These are phyloP conservation scores for Tigriopus californicus DNA, from an alignment of 2,888 invertebrate genomes.

Conservation along the genomic window DNA sequence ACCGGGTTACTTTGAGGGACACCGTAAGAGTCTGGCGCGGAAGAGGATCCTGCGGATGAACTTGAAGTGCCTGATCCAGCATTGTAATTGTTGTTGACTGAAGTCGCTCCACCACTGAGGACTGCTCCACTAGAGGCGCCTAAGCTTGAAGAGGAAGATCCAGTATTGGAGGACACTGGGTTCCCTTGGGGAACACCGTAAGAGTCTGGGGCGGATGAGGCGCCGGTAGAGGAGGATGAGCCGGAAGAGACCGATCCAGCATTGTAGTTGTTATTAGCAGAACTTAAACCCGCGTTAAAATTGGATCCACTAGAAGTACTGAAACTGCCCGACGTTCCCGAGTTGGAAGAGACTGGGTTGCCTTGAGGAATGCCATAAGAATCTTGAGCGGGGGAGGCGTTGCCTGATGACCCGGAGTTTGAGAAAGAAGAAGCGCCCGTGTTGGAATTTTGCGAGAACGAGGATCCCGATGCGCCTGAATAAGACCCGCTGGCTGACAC, in stretches of 20 bases:
- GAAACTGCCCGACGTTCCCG: background rate
- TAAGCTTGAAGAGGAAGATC: background rate
- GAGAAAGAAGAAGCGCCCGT: background rate
- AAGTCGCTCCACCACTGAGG: no score
- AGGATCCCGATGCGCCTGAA: background rate
- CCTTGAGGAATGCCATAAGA: background rate
- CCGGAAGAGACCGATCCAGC: background rate
- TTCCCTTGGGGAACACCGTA: slow-evolving; percentile 8
- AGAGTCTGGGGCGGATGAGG: slow-evolving; percentile 9
- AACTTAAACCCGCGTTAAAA: background rate
- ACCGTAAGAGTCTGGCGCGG: slow-evolving; percentile 12
- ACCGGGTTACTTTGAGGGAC: background rate
- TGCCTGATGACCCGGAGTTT: background rate
- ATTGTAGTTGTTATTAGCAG: background rate
- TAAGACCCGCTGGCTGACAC: background rate
- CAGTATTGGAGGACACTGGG: background rate
- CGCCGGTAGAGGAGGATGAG: background rate
- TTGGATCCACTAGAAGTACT: background rate
- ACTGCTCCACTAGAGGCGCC: background rate
- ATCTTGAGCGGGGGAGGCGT: background rate
- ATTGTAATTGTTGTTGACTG: background rate
- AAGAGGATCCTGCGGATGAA: background rate
- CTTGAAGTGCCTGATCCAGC: background rate
- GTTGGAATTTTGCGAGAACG: background rate
- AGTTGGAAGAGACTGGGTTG: background rate